Base-by-base conservation (phyloP, 2,113 vertebrate genomes). In the Hemibates koningsi region DNA sequence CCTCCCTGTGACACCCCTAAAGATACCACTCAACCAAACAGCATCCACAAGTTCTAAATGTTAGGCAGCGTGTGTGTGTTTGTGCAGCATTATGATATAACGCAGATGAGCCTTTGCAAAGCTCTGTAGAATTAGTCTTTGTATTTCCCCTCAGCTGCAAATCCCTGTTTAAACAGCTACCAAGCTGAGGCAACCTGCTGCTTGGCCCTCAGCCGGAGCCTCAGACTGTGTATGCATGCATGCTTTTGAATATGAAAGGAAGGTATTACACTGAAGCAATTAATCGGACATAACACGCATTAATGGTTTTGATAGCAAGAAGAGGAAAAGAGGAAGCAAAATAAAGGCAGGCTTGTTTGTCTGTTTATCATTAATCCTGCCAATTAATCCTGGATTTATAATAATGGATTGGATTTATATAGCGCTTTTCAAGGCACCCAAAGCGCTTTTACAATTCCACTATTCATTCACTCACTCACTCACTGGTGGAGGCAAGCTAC, bases 161-260 rank as follows among this genome's bases (percentile, higher is more conserved):
- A 88, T 86, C 83, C 36, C 32, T 81, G 71, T 87, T 84, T 81
- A 89, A 90, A 91, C 91, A 92, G 68, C 85, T 85, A 63, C 73
- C 81, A 66, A 84, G 82, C 87, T 86, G 48, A 57, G 59, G 71
- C 84, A 88, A 89, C 83, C 83, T 85, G 81, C 89, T 83, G 89
- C 86, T 84, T 85, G 85, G 56, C 38, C 21, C 32, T 52, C 43
- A 24, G 63, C 86, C 81, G 84, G 36, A 34, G 27, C 21, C 45
- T 41, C n/a, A 9, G 52, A n/a, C 59, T 41, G 71, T 68, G 32
- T 27, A 52, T n/a, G 59, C 24, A 0, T 61, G 14, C 36, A 13
- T 80, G 81, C 32, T 17, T 13, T 10, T 61, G 41, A 4, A 29
- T 50, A 71, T 36, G 24, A 32, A 48, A 36, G 29, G 59, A 61